Evolutionary conservation across 2,797 vertebrate species (phyloP).

Genomic region (Hydrophis major): DNA sequence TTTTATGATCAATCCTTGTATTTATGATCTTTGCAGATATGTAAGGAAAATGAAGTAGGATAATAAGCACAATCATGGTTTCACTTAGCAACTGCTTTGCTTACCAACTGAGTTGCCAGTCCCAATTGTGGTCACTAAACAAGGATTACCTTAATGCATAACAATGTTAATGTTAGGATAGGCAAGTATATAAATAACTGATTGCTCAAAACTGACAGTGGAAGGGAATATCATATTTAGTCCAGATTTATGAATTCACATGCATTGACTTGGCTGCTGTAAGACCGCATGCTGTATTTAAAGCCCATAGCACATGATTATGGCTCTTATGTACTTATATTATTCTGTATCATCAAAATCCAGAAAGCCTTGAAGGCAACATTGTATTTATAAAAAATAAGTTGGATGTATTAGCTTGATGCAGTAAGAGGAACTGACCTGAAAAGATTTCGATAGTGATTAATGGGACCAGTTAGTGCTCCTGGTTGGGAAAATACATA

Average conservation of each 20-base stretch:
- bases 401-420: constrained; percentile 30
- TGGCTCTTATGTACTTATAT: not conserved
- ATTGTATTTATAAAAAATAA: not conserved
- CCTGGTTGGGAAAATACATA: constrained; percentile 95
- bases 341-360: not conserved
- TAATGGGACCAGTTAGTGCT: constrained; percentile 91
- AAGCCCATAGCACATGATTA: not conserved
- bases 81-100: not conserved
- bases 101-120: not conserved
- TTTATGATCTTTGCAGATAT: not conserved
- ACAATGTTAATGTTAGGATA: not conserved
- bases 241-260: not conserved
- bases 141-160: not conserved
- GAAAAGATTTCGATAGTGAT: constrained; percentile 95
- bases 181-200: not conserved
- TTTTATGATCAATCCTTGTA: not conserved
- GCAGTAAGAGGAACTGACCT: constrained; percentile 75
- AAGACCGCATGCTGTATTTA: not conserved
- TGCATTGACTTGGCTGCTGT: not conserved
- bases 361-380: not conserved
- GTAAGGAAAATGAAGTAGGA: not conserved
- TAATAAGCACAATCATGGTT: not conserved
- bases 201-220: not conserved
- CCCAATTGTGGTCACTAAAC: not conserved
- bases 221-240: not conserved